Conservation (phyloP, 2,113 vertebrate genomes). For the Sorex fumeus region DNA sequence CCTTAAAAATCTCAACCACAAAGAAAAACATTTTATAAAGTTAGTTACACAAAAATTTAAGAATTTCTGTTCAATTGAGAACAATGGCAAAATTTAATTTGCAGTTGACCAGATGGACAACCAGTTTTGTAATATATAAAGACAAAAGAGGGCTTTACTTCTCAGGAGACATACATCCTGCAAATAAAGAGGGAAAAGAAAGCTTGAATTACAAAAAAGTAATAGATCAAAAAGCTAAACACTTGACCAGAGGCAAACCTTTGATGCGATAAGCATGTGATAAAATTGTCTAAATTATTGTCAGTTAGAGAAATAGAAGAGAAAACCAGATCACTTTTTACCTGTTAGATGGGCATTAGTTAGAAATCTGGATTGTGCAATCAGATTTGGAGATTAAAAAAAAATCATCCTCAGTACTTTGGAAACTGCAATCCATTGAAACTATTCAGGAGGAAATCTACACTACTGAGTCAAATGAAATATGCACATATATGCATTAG, state of each 20-base stretch:
- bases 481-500: not conserved
- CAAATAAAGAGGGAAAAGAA: constrained; percentile 34
- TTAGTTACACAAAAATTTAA: not conserved
- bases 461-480: constrained; percentile 10
- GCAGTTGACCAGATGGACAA: not conserved
- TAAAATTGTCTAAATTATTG: constrained; percentile 23
- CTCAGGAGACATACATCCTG: not conserved
- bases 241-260: constrained; percentile 28
- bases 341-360: not conserved
- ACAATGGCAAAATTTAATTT: constrained; percentile 6
- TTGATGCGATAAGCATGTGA: not conserved
- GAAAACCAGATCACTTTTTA: not conserved
- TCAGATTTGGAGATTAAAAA: not conserved
- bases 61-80: not conserved
- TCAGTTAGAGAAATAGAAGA: constrained; percentile 43
- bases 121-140: constrained; percentile 3
- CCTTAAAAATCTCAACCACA: not conserved
- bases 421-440: not conserved
- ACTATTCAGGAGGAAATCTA: not conserved
- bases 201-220: not conserved
- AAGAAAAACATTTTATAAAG: not conserved
- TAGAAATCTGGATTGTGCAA: not conserved
- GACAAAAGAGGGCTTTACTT: not conserved
- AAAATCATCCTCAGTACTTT: not conserved
- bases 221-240: not conserved